These are phyloP conservation scores for Procambarus virginalis DNA, from an alignment of 1,140 invertebrate genomes.

Conservation along the genomic window DNA sequence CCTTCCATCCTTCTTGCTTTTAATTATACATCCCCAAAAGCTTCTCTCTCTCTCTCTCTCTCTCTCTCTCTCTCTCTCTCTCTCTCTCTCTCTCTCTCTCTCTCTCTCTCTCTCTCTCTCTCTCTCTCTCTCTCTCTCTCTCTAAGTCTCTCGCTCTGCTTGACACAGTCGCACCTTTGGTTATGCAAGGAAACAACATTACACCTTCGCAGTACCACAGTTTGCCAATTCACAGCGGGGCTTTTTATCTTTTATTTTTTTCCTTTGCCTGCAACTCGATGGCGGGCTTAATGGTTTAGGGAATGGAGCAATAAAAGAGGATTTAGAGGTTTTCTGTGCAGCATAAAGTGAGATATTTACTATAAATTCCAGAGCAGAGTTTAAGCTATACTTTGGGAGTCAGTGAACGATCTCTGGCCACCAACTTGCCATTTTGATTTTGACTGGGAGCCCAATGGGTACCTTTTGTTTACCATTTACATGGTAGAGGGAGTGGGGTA, in stretches of 20 bases:
- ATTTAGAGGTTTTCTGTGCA: slow-evolving; percentile 3
- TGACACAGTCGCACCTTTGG: neutral
- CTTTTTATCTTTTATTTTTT: slow-evolving; percentile 1
- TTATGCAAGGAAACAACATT: neutral
- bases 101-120: neutral
- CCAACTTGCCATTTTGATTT: no score
- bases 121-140: neutral
- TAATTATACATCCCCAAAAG: neutral
- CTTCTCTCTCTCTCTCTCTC: neutral
- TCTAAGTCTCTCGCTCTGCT: neutral
- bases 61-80: slow-evolving; percentile 15
- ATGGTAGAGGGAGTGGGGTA: no score
- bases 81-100: neutral
- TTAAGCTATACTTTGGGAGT: neutral
- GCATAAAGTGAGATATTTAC: slow-evolving; percentile 7
- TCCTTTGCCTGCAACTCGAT: neutral
- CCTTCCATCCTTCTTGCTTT: neutral
- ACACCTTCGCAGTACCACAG: neutral
- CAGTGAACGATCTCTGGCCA: no score
- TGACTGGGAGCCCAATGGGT: no score
- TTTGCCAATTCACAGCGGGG: slow-evolving; percentile 6
- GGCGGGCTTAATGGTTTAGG: slow-evolving; percentile 8
- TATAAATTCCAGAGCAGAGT: neutral
- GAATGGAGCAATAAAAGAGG: slow-evolving; percentile 9
- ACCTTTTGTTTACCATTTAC: no score